Base-by-base conservation (phyloP, 2,888 invertebrate species). In the Drosophila formosana region DNA sequence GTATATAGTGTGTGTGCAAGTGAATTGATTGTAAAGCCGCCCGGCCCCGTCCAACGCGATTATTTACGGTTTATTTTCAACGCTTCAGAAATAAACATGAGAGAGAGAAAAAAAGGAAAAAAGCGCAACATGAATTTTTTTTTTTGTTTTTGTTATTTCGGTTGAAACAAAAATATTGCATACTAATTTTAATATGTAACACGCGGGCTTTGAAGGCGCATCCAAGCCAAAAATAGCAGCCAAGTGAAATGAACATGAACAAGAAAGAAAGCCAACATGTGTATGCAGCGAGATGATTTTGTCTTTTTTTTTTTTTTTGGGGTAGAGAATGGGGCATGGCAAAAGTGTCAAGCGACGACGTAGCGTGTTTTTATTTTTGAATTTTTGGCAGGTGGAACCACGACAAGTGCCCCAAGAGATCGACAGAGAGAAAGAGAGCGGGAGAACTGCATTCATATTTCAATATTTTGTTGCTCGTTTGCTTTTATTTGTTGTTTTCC, bases 21-120 rank as follows among this genome's bases (percentile, higher is more conserved):
- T 83, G 83, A 88, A 83, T 83, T 86, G 88, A 83, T 83, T 83
- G 83, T 88, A 83, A 88, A 67, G 75, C 83, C 72, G 82, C 72
- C 83, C 83, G 80, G 65, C 52, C 67, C 62, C 75, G 70, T 65
- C 68, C 74, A 66, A 71, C 79, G 77, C 87, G 89, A 85, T 85
- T 85, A 87, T 89, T 85, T 89, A 85, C 88, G 89, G 89, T 85
- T 89, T 84, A 85, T 85, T 85, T 85, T 85, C 89, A 85, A 87
- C 80, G 88, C 89, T 87, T 87, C 85, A 72, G 75, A 85, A 85
- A 87, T 87, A 87, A 85, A 85, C 82, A 68, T 55, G 43, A 63
- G 66, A 64, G 61, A 41, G 37, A 46, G 60, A 64, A 41, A 47
- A 41, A 25, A 43, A 43, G 43, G 6, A 71, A 64, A 67, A 83